Evolutionary conservation across 2,888 invertebrate species (phyloP), one percentile per base, ranked within the genome.

Genomic region (Nomada fabriciana): DNA sequence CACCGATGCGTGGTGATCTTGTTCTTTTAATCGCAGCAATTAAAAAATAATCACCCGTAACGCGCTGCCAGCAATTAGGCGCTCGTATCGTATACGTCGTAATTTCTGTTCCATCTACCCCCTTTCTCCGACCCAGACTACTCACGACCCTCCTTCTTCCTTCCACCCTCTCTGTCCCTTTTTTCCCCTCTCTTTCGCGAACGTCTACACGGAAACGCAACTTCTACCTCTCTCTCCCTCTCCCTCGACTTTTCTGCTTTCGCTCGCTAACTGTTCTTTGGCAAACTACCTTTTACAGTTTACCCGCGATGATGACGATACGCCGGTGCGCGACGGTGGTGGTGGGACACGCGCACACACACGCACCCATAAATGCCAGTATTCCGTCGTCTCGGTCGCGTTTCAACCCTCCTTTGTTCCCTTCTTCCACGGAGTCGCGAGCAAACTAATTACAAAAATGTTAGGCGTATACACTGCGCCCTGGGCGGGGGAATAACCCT

Each of bases 1-100:
- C 86, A 80, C 68, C 79, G 88, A 83, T 83, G 84, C 87, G 69
- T 83, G 83, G 61, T 73, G 80, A 86, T 90, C 87, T 89, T 86
- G 84, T 87, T 87, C 86, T 82, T 88, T 90, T 90, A 91, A 91
- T 88, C 87, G 85, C 81, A 86, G 91, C 91, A 92, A 92, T 92
- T 92, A 92, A 92, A 92, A 92, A 92, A 92, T 91, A 92, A 92
- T 91, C 90, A 90, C 89, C 85, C 84, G 86, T 89, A 88, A 91
- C 91, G 88, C 86, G 87, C 83, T 86, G 89, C 76, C 86, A 84
- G 90, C 91, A 92, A 92, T 92, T 91, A 92, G 86, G 84, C 81
- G 84, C 86, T 87, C 89, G 85, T 87, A 89, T 91, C 90, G 89
- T 89, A 88, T 88, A 89, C 86, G 63, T 85, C 86, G 89, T 85